phyloP scores from a whole-genome alignment of 35 echinoderm and acorn worm genomes.

The Diadema setosum region DNA sequence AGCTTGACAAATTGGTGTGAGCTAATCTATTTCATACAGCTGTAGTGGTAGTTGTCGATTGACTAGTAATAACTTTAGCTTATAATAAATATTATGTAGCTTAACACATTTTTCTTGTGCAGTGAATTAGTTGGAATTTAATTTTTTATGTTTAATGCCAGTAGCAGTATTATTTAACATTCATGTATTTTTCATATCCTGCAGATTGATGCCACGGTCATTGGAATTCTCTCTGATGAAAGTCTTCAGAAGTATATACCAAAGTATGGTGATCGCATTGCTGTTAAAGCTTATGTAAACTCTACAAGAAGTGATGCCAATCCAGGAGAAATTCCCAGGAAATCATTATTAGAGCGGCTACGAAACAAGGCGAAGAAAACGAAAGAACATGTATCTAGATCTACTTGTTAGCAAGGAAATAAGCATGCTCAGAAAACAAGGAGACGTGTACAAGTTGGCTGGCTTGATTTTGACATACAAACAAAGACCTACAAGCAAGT shows the following conservation, averaged over 20 bases:
- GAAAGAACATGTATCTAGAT: neutral
- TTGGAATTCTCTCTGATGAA: neutral
- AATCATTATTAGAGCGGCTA: neutral
- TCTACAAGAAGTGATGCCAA: neutral
- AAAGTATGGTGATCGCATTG: conserved; percentile 6
- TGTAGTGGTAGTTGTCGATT: neutral
- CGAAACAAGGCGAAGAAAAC: neutral
- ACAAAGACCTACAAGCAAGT: conserved; percentile 35
- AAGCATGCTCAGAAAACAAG: neutral
- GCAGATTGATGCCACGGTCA: neutral
- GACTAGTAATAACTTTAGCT: neutral
- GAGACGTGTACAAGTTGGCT: conserved; percentile 15
- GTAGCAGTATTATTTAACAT: neutral
- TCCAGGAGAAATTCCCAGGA: neutral
- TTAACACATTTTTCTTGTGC: neutral
- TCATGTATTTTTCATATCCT: neutral
- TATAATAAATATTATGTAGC: no score
- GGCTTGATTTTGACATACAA: neutral
- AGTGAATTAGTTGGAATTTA: neutral
- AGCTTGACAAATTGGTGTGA: neutral
- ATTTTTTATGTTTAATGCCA: neutral
- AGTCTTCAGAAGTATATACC: conserved; percentile 18
- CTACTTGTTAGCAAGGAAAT: conserved; percentile 1
- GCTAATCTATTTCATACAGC: neutral
- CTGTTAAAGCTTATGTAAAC: neutral